Base-by-base conservation (phyloP, 2,797 vertebrate genomes). In the Anisognathus igniventris region DNA sequence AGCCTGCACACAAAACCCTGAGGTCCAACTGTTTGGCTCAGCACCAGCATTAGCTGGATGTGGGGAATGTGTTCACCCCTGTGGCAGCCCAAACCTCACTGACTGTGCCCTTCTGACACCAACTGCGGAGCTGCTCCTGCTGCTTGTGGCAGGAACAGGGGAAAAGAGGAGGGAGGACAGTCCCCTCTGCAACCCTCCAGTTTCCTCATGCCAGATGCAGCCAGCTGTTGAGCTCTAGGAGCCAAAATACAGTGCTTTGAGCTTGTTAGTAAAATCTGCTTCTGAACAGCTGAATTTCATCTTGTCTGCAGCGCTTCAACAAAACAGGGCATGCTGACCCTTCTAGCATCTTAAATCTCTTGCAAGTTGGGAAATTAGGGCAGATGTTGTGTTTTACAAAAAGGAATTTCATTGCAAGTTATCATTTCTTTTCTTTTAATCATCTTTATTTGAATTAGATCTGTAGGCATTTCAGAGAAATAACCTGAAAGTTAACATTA, bases 141-240 rank as follows among this genome's bases (percentile, higher is more conserved):
- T 88, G 44, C n/a, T 40, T 1, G 0, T 58, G 56, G 21, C 24
- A 77, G 65, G 18, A 79, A 27, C 0, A 0, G 28, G 10, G 27
- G 14, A 82, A 88, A 72, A 7, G 20, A 78, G 33, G 23, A 58
- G 33, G 21, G 18, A 72, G 20, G 9, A 27, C n/a, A 40, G 25
- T 33, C 33, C 27, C 24, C 19, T 68, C 35, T 75, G 37, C 28
- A 72, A 13, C 14, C 31, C 23, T 64, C n/a, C 56, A 60, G 31
- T 23, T 90, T 31, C 44, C 28, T 88, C 1, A 0, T 40, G 77
- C 71, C 77, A 92, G 67, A 40, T 89, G 77, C 51, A 60, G 54
- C 70, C 92, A 92, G 86, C 83, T 94, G 88, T 76, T 96, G 64
- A 56, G 62, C 24, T 89, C 44, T 45, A 40, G 64, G 67, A 85